Percentiles rank a stretch among this genome's conserved stretches.
These are phyloP conservation scores for Invenusta paracnida DNA, from an alignment of 2,888 invertebrate genomes.

Conservation along the genomic window DNA sequence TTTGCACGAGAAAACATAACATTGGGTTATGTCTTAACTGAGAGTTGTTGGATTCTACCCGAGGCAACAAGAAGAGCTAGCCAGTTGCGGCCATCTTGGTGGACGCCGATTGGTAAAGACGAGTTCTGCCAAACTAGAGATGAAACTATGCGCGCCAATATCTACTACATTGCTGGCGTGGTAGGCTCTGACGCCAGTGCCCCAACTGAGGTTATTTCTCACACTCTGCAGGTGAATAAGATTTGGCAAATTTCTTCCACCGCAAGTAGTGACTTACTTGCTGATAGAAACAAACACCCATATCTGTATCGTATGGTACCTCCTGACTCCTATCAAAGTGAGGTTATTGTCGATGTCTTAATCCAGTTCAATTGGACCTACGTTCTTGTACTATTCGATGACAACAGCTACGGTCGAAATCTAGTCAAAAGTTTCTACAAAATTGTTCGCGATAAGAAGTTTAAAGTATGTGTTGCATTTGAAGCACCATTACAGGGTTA, in stretches of 20 bases:
- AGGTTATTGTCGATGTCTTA: constrained; percentile 20
- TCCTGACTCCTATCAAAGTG: constrained; percentile 33
- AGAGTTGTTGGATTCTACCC: background rate
- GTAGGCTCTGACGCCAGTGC: constrained; percentile 1
- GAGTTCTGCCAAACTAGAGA: background rate
- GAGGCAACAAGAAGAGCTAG: background rate
- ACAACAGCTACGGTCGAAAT: constrained; percentile 16
- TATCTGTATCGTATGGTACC: constrained; percentile 20
- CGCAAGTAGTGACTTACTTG: constrained; percentile 5
- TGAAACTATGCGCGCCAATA: background rate
- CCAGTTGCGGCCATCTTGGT: background rate
- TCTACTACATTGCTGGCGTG: constrained; percentile 2
- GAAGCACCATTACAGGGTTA: background rate
- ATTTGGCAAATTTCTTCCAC: background rate
- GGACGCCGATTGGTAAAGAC: background rate
- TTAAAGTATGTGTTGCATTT: background rate
- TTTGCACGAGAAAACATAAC: constrained; percentile 2
- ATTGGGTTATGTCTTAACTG: constrained; percentile 4
- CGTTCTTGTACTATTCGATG: background rate
- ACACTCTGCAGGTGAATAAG: background rate
- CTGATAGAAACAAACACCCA: constrained; percentile 25
- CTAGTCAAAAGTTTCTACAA: background rate
- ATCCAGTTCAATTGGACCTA: constrained; percentile 28
- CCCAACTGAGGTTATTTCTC: background rate
- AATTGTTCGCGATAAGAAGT: background rate